Evolutionary conservation across 2,113 vertebrate species (phyloP).

Genomic region (Cynocephalus volans): DNA sequence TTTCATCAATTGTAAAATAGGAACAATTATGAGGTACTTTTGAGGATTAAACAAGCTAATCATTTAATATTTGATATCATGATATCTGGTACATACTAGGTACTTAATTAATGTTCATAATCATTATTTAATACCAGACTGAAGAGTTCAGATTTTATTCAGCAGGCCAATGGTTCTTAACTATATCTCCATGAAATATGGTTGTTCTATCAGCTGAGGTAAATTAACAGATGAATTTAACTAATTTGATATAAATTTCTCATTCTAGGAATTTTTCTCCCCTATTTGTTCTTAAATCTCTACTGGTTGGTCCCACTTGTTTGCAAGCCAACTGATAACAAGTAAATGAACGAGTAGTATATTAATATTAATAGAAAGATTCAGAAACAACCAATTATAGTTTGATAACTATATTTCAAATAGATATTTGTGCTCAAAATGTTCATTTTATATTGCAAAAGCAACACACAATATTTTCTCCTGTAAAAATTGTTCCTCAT

Average conservation of each 20-base stretch:
- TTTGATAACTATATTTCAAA: constrained; percentile 37
- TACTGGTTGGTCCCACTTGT: background rate
- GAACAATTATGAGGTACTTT: background rate
- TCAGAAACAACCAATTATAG: background rate
- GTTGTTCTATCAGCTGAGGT: background rate
- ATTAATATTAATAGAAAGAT: constrained; percentile 13
- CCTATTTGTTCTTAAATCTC: background rate
- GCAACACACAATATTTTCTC: constrained; percentile 26
- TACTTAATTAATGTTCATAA: background rate
- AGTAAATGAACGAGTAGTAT: background rate
- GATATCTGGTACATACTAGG: background rate
- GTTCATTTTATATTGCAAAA: background rate
- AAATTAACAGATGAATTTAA: background rate
- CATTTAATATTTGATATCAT: background rate
- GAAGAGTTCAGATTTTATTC: background rate
- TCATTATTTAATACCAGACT: background rate
- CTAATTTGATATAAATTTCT: background rate
- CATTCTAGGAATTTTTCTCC: background rate
- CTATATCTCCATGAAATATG: background rate
- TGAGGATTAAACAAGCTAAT: constrained; percentile 24
- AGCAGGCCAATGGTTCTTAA: background rate
- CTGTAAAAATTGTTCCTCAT: background rate
- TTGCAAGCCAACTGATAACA: background rate
- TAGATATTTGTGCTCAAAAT: background rate
- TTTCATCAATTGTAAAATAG: constrained; percentile 41